Base-by-base conservation (phyloP, 1,140 invertebrate genomes). In the Coelopa frigida region DNA sequence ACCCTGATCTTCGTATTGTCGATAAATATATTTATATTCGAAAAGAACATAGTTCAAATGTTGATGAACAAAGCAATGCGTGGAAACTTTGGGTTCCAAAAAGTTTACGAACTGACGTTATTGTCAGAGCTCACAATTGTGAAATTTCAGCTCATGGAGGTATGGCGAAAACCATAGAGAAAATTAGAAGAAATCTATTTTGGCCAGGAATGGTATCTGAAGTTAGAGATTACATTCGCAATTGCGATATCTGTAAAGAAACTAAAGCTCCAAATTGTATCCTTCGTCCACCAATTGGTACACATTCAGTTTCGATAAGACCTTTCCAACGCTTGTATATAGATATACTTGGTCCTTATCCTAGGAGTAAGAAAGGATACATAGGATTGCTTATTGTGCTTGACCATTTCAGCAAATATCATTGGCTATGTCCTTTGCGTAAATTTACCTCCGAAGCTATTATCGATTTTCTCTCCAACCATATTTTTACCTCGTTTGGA, bases 321-420 rank as follows among this genome's bases (percentile, higher is more conserved):
- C 15, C 20, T 4, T 48, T 43, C 17, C 46, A 44, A 35, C 14
- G 22, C 4, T 27, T 49, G 4, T 44, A n/a, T 17, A 37, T 35
- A 2, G 47, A 44, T n/a, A 27, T 49, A 11, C 20, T 36, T 20
- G 47, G 39, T 11, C 47, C 40, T 3, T 48, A 36, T 33, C 22
- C 40, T 7, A 14, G 32, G 17, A 26, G 20, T 11, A 33, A 33
- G 17, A 17, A 3, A 8, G 47, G 47, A 3, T 31, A 44, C 21
- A 26, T 31, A 15, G 18, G 4, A 10, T 12, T 44, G 3, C 23
- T 49, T 5, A 31, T 49, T n/a, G 41, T 35, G 5, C 24, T 43
- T 12, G 47, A 49, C 36, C 32, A 36, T 6, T 27, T 44, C 6
- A 32, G 33, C 5, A 49, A 49, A 44, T 49, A 37, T 21, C 12